These are phyloP conservation scores for Eretmochelys imbricata DNA, from an alignment of 2,113 vertebrate species.

Conservation along the genomic window DNA sequence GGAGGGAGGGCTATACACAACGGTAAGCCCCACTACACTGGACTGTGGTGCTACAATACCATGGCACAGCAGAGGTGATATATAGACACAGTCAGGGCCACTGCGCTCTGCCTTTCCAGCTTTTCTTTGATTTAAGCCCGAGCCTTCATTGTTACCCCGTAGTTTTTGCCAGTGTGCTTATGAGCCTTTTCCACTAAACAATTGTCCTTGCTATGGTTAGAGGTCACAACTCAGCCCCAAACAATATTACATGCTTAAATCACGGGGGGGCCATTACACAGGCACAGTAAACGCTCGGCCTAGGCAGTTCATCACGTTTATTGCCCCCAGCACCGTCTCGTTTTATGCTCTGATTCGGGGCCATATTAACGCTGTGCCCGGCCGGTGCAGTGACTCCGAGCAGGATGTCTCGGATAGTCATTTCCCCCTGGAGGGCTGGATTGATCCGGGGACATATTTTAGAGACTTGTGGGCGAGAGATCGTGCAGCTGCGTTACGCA, in stretches of 20 bases:
- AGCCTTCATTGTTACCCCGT: neutral
- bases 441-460: neutral
- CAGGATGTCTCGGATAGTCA: neutral
- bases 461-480: neutral
- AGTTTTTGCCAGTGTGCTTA: neutral
- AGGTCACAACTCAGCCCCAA: neutral
- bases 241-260: neutral
- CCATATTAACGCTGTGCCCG: neutral
- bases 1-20: too few relatives aligned
- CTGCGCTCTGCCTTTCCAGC: neutral
- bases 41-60: too few relatives aligned
- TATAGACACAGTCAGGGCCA: neutral
- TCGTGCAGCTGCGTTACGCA: neutral
- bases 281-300: neutral
- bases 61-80: neutral
- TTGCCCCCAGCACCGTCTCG: neutral
- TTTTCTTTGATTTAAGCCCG: neutral
- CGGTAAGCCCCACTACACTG: too few relatives aligned
- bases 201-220: neutral
- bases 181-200: neutral
- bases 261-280: neutral
- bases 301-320: slow-evolving; percentile 22
- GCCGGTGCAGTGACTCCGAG: neutral
- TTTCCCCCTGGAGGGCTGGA: slow-evolving; percentile 22
- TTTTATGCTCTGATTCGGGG: neutral